These are phyloP conservation scores for Chaetogeoica ovagalla DNA, from an alignment of 2,888 invertebrate genomes.

Conservation along the genomic window DNA sequence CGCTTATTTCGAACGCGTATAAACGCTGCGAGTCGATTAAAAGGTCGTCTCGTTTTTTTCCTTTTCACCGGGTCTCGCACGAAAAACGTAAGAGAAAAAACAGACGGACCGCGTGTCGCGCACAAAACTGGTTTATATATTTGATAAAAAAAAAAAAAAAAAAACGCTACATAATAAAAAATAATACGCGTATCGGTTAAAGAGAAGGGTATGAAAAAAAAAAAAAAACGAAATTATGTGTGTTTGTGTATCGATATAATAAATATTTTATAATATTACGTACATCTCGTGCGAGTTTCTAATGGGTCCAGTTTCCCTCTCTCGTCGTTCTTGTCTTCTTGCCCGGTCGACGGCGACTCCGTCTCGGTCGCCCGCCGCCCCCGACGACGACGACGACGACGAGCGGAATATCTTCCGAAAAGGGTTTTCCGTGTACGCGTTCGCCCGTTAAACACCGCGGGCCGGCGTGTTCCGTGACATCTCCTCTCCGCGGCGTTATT, in stretches of 20 bases:
- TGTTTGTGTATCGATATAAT: conserved; percentile 17
- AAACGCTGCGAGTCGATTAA: background rate
- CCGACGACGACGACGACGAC: conserved; percentile 23
- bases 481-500: conserved; percentile 7
- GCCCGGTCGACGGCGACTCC: conserved; percentile 9
- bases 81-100: conserved; percentile 34
- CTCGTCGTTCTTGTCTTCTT: background rate
- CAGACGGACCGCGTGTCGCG: conserved; percentile 43
- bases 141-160: conserved; percentile 25
- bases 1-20: no score
- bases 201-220: conserved; percentile 2
- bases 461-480: conserved; percentile 34
- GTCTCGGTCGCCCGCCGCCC: background rate
- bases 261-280: conserved; percentile 28
- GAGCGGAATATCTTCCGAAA: conserved; percentile 1
- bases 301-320: conserved; percentile 49
- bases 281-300: conserved; percentile 40
- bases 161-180: background rate
- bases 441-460: conserved; percentile 32
- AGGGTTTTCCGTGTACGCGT: no score
- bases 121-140: conserved; percentile 49
- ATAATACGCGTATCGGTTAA: no score
- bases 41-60: background rate
- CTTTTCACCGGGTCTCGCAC: conserved; percentile 27
- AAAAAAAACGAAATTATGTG: background rate